Conservation (phyloP, 1,140 invertebrate genomes). For the Eurytemora carolleeae region DNA sequence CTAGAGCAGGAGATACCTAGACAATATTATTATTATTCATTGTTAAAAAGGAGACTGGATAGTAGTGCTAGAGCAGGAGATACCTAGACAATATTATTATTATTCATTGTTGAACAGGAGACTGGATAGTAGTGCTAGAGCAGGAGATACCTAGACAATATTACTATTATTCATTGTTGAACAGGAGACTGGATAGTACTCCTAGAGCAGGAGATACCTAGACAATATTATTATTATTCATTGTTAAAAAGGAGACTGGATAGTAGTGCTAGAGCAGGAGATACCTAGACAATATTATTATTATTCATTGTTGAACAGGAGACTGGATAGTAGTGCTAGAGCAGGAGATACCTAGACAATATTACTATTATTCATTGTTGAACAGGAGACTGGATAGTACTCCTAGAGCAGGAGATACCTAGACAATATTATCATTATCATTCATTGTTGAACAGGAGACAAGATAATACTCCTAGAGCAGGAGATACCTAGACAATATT, state of each 20-base stretch:
- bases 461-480: slow-evolving; percentile 64
- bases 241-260: no score
- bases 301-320: no score
- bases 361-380: no score
- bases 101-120: no score
- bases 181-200: no score
- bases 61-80: slow-evolving; percentile 54
- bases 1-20: slow-evolving; percentile 47
- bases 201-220: no score
- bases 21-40: slow-evolving; percentile 31
- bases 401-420: slow-evolving; percentile 50
- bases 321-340: no score
- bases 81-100: slow-evolving; percentile 22
- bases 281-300: no score
- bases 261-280: no score
- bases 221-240: no score
- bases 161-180: no score
- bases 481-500: slow-evolving; percentile 30
- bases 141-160: not conserved
- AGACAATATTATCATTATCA: slow-evolving; percentile 5
- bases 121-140: not conserved
- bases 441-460: slow-evolving; percentile 72
- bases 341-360: no score
- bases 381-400: slow-evolving; percentile 67
- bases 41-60: slow-evolving; percentile 57